Evolutionary conservation across 92 coral and sea anemone species (phyloP), one percentile per base, ranked within the genome.

Genomic region (Zoanthus sansibaricus): DNA sequence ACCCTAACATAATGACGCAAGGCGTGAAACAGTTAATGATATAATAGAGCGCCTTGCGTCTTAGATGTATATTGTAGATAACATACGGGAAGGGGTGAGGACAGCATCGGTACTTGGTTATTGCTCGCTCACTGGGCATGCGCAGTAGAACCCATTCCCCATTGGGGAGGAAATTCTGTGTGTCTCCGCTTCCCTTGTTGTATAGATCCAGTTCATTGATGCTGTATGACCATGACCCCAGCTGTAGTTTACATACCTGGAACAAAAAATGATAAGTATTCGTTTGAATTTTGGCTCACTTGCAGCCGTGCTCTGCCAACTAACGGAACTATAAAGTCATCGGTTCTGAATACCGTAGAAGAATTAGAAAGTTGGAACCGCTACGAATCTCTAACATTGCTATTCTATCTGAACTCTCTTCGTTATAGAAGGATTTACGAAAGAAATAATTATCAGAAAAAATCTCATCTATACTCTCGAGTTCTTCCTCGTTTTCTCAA

Each of bases 191-290:
- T 8, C 98, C 96, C 4, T 56, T 83, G 88, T 62, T 95, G 61
- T 86, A 83, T n/a, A 95, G 94, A 70, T 95, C 91, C 77, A 95
- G 77, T 77, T 91, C 96, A 72, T 54, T 54, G 62, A 93, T 82
- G 76, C 93, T 90, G 84, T 95, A 95, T 9, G 98, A 89, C 98
- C 98, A 95, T 42, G 98, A 95, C 0, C 98, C 98, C 33, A 95
- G 79, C 90, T 95, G 87, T 9, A 95, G 87, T 44, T 87, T 82
- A 87, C 98, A 94, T 52, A 92, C 90, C 98, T 94, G 83, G 11
- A 5, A 33, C 3, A 16, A 30, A 52, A 1, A 56, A 31, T 3
- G 33, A 11, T 31, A 31, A 62, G 10, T 62, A 49, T 49, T 11
- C 9, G 6, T 49, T 49, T 49, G 7, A 5, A 49, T 49, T 9